Percentiles rank a stretch among this genome's conserved stretches.
Conservation (phyloP, 2,797 vertebrate genomes). For the Heteromormyrus szaboi region DNA sequence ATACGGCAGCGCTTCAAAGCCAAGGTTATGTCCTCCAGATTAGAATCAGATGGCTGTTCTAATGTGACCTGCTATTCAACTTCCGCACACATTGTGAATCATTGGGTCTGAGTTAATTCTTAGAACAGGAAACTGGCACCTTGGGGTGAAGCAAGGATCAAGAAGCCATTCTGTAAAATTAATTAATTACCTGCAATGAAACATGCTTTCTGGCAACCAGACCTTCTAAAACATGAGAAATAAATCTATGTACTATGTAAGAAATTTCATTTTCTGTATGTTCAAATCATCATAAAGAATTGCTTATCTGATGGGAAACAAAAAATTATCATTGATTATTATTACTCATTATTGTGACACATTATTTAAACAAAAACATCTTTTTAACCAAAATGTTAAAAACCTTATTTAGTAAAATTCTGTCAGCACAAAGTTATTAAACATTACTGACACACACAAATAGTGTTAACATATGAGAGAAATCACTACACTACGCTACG, state of each 20-base stretch:
- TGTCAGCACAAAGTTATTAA: not conserved
- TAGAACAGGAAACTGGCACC: not conserved
- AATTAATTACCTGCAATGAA: constrained; percentile 1
- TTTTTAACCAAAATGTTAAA: not conserved
- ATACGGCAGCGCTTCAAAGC: constrained; percentile 23
- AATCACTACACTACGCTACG: not conserved
- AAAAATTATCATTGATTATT: not conserved
- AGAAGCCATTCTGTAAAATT: not conserved
- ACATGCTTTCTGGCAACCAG: not conserved
- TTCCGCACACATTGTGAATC: constrained; percentile 27
- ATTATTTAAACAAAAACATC: not conserved
- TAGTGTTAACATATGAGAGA: not conserved
- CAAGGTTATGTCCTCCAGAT: constrained; percentile 20
- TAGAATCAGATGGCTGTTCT: constrained; percentile 29
- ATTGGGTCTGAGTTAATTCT: constrained; percentile 25
- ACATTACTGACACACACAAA: not conserved
- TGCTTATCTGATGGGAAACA: not conserved
- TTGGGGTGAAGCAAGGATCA: not conserved
- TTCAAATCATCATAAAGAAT: not conserved
- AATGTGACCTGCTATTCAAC: constrained; percentile 28
- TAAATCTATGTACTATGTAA: not conserved
- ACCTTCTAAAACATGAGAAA: not conserved
- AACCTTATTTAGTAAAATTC: too few species aligned
- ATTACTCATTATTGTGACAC: not conserved
- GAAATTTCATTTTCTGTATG: not conserved